A percentile compares a stretch with the other conserved stretches of the same genome.
phyloP scores from a whole-genome alignment of 1,140 invertebrate genomes.

The Pogonomyrmex barbatus region DNA sequence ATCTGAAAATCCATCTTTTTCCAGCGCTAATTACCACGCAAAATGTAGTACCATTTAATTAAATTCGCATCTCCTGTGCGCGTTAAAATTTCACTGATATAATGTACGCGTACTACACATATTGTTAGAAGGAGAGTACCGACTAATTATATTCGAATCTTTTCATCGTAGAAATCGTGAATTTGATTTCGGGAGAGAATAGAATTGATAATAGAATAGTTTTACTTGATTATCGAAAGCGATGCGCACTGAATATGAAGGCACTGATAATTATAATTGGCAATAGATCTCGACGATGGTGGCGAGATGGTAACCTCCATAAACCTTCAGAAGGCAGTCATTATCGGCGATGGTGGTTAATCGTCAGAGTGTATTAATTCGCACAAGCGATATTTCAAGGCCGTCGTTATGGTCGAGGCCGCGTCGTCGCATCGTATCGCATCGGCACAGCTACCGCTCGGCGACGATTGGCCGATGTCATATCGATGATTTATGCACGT shows the following conservation, averaged over 20 bases:
- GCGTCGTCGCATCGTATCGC: constrained; percentile 9
- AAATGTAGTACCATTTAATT: constrained; percentile 54
- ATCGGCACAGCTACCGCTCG: not conserved
- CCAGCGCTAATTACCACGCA: constrained; percentile 44
- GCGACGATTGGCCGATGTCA: constrained; percentile 64
- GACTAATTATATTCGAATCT: constrained; percentile 41
- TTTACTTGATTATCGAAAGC: not conserved
- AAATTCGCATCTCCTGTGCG: constrained; percentile 43
- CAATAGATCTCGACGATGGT: constrained; percentile 33
- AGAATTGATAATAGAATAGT: not conserved
- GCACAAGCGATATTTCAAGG: constrained; percentile 54
- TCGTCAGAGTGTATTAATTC: constrained; percentile 31
- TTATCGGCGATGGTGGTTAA: constrained; percentile 55
- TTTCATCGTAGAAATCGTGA: constrained; percentile 2
- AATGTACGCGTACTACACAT: constrained; percentile 27
- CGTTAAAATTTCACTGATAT: constrained; percentile 46
- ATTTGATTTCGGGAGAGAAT: not conserved
- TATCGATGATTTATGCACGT: constrained; percentile 65
- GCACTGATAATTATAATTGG: constrained; percentile 30
- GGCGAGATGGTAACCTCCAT: not conserved
- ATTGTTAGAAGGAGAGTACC: constrained; percentile 23
- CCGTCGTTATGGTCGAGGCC: constrained; percentile 34
- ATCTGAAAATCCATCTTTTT: constrained; percentile 21
- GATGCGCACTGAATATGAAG: not conserved
- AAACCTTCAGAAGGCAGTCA: constrained; percentile 52